These are phyloP conservation scores for Reinhardtius hippoglossoides DNA, from an alignment of 2,113 vertebrate genomes.

Conservation along the genomic window DNA sequence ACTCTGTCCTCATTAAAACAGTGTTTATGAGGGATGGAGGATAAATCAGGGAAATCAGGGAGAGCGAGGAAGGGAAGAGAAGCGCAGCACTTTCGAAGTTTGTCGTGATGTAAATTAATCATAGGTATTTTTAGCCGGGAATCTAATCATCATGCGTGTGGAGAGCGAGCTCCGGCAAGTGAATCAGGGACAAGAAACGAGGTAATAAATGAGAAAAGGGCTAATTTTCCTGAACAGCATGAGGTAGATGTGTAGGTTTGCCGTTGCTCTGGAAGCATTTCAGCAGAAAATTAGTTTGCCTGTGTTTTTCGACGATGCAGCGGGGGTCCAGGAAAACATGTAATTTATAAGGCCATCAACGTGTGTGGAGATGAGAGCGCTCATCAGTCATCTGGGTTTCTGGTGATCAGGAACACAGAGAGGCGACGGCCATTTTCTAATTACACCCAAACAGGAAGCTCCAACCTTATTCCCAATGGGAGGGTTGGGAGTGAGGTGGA, in stretches of 20 bases:
- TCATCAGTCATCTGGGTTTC: conserved; percentile 23
- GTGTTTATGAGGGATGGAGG: conserved; percentile 27
- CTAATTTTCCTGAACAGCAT: conserved; percentile 72
- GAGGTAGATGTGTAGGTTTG: conserved; percentile 66
- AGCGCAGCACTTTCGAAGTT: conserved; percentile 50
- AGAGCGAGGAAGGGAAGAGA: conserved; percentile 4
- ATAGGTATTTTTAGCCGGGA: conserved; percentile 67
- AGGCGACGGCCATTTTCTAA: not conserved
- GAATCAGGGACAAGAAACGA: conserved; percentile 41
- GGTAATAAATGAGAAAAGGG: conserved; percentile 63
- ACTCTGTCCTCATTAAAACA: conserved; percentile 67
- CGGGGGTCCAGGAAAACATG: conserved; percentile 31
- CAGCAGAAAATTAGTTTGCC: conserved; percentile 51
- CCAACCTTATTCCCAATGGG: not conserved
- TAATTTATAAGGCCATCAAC: conserved; percentile 30
- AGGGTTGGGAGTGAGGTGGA: too few species aligned
- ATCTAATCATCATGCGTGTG: conserved; percentile 65
- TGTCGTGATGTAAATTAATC: conserved; percentile 71
- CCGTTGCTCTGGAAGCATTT: conserved; percentile 42
- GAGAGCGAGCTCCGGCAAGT: conserved; percentile 32
- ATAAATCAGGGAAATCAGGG: not conserved
- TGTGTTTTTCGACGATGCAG: conserved; percentile 37
- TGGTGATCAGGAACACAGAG: conserved; percentile 13
- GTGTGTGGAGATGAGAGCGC: conserved; percentile 16
- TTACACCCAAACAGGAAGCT: conserved; percentile 15